Evolutionary conservation across 1,140 invertebrate genomes (phyloP), one percentile per base, ranked within the genome.

Genomic region (Drosophila funebris): DNA sequence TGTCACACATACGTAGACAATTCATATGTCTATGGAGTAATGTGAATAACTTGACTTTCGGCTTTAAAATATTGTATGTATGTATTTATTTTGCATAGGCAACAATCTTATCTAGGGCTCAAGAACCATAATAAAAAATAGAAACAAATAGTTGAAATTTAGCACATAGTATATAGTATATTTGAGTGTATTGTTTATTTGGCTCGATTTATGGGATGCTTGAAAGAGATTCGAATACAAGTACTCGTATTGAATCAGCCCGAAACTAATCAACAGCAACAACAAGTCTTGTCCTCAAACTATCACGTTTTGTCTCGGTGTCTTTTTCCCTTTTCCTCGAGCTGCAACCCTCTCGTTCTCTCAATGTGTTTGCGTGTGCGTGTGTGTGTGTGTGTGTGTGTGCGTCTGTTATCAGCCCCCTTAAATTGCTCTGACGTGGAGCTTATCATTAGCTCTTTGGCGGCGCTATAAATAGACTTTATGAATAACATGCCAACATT

Each of bases 71-170:
- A 18, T 14, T 24, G 29, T 60, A 31, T 31, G 31, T 43, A 14
- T 29, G 4, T 22, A 52, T 29, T 8, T 20, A 13, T 52, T 60
- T 43, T 8, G 24, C 56, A 43, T 48, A 58, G 31, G 7, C 20
- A 20, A 18, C 80, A 81, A 80, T 82, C 78, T 82, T 68, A 80
- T 80, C 68, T 80, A 63, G 50, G 48, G 62, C 57, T 57, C 18
- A 31, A 22, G n/a, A n/a, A n/a, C n/a, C n/a, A n/a, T n/a, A n/a
- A n/a, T n/a, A n/a, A n/a, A n/a, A n/a, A n/a, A n/a, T n/a, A 36
- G 39, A 37, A 33, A 13, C 27, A 22, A 57, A 24, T 69, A 52
- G 14, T 31, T 3, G 9, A 11, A n/a, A 13, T 4, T n/a, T n/a
- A n/a, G n/a, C n/a, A n/a, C n/a, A n/a, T n/a, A n/a, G n/a, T n/a